Evolutionary conservation across 2,888 invertebrate species (phyloP).

Genomic region (Tethea ocularis): DNA sequence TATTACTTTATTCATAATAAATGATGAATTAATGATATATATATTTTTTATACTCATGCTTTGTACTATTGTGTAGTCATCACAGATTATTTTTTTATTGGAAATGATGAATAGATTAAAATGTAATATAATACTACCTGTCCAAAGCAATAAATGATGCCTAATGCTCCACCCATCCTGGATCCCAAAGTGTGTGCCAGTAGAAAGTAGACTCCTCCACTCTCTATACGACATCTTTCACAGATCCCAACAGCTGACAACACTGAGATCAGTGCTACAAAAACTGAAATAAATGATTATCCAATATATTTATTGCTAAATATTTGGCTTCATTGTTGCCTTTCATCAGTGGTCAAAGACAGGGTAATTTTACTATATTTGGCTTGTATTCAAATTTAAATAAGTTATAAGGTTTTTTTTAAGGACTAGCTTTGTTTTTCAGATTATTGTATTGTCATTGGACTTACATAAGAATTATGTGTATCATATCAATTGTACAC

Average conservation of each 20-base stretch:
- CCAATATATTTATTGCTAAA: not conserved
- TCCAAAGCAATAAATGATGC: constrained; percentile 97
- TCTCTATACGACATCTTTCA: constrained; percentile 96
- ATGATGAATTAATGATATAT: too few relatives aligned
- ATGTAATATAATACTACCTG: constrained; percentile 85
- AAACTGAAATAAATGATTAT: constrained; percentile 83
- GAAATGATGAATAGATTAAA: not conserved
- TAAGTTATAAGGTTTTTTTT: too few relatives aligned
- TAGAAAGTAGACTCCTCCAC: constrained; percentile 98
- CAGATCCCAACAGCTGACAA: constrained; percentile 98
- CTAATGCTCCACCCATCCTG: constrained; percentile 95
- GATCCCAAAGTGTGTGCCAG: constrained; percentile 97
- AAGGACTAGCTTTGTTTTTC: too few relatives aligned
- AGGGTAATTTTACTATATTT: too few relatives aligned
- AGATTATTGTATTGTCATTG: too few relatives aligned
- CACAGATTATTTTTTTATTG: too few relatives aligned
- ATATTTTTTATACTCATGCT: too few relatives aligned
- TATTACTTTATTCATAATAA: too few relatives aligned
- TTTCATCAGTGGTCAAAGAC: not conserved
- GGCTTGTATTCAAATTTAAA: too few relatives aligned
- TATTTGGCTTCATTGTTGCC: not conserved
- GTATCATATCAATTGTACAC: too few relatives aligned
- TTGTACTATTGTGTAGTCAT: too few relatives aligned
- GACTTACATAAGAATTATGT: too few relatives aligned
- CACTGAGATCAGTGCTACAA: constrained; percentile 95